Evolutionary conservation across 2,797 vertebrate genomes (phyloP).

Genomic region (Hippocampus kuda): DNA sequence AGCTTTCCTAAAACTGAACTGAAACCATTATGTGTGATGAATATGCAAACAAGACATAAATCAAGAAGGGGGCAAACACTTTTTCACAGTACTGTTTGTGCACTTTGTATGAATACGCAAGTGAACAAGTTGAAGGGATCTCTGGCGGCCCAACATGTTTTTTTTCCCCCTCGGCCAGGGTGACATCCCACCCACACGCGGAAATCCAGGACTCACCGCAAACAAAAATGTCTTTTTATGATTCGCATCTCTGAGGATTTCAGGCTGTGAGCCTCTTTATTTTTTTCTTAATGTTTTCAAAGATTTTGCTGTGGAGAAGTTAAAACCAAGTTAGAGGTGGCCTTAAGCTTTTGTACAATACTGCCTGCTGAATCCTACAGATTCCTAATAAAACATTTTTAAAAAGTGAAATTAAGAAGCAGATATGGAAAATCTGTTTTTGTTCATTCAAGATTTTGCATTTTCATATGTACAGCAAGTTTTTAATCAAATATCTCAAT

Average conservation of each 20-base stretch:
- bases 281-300: not conserved
- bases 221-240: not conserved
- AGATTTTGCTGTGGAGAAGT: not conserved
- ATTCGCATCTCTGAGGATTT: not conserved
- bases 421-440: not conserved
- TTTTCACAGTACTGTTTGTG: too few species aligned
- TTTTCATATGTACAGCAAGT: not conserved
- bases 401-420: not conserved
- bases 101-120: not conserved
- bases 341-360: not conserved
- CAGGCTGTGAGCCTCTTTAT: not conserved
- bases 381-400: not conserved
- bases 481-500: not conserved
- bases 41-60: too few species aligned
- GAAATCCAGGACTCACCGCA: not conserved
- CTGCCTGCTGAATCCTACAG: not conserved
- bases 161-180: not conserved
- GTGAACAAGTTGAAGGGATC: not conserved
- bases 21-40: too few species aligned
- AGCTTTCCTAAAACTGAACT: too few species aligned
- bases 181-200: not conserved
- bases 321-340: not conserved
- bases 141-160: too few species aligned
- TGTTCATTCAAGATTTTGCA: not conserved
- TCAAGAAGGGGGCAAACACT: too few species aligned